Conservation (phyloP, 2,113 vertebrate genomes). For the Porphyrio hochstetteri region DNA sequence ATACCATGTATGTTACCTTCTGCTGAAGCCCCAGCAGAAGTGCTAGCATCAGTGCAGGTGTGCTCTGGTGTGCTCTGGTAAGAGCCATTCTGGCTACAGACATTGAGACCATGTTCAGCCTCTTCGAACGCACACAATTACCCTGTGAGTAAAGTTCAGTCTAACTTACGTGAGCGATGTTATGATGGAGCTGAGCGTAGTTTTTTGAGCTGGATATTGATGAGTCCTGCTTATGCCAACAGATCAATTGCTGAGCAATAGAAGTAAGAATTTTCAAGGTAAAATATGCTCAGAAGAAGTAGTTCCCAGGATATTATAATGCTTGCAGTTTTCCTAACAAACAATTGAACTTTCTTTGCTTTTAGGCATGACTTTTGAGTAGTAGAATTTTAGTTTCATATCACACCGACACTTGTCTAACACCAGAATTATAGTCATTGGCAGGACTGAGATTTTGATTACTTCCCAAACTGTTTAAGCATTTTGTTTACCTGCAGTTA, state of each 20-base stretch:
- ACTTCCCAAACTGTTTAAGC: neutral
- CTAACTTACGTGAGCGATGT: no score
- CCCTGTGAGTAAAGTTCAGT: neutral
- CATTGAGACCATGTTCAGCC: rapidly evolving
- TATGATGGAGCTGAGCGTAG: neutral
- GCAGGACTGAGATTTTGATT: neutral
- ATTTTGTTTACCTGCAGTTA: neutral
- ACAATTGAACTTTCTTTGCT: neutral
- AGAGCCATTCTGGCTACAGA: neutral
- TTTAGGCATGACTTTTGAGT: neutral
- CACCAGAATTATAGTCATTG: neutral
- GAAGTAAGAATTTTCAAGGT: neutral
- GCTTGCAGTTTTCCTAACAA: neutral
- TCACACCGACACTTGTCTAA: neutral
- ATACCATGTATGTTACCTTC: neutral
- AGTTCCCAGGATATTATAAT: neutral
- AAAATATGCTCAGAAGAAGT: neutral
- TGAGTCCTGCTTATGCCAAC: neutral
- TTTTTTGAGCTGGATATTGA: neutral
- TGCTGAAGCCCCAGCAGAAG: neutral
- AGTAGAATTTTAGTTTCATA: neutral
- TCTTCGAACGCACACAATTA: rapidly evolving
- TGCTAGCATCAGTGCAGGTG: neutral
- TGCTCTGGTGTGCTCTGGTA: neutral
- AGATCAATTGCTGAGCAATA: neutral